Percentiles rank a stretch among this genome's conserved stretches.
Conservation (phyloP, 1,140 invertebrate genomes). For the Linepithema humile region DNA sequence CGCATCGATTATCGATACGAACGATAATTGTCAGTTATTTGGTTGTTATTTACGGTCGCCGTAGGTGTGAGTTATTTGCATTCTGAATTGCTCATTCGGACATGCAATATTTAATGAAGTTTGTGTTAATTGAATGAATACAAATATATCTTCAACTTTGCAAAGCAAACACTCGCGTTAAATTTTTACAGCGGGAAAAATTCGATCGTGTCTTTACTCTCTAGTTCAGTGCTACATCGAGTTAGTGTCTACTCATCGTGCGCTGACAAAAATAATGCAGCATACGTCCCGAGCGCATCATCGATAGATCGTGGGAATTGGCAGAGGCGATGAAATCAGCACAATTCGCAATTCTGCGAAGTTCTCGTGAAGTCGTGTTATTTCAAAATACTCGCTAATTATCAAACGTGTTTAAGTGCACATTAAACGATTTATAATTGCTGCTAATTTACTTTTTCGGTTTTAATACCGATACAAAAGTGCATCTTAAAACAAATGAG, state of each 20-base stretch:
- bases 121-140: too few species aligned
- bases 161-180: too few species aligned
- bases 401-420: background rate
- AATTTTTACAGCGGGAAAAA: background rate
- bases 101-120: background rate
- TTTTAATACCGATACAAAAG: background rate
- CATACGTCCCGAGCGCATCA: background rate
- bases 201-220: background rate
- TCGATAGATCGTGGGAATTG: conserved; percentile 31
- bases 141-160: too few species aligned
- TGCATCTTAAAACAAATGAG: background rate
- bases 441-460: background rate
- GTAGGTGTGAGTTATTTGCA: too few species aligned
- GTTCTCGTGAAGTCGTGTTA: background rate
- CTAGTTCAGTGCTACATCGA: background rate
- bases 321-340: conserved; percentile 8
- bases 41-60: background rate
- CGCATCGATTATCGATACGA: background rate
- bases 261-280: background rate
- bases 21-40: background rate
- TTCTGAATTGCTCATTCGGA: background rate
- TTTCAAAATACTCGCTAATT: background rate
- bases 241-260: background rate
- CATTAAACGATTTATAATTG: background rate
- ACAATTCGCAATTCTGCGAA: background rate